Evolutionary conservation across 2,888 invertebrate species (phyloP).

Genomic region (Melikaiella ostensackeni): DNA sequence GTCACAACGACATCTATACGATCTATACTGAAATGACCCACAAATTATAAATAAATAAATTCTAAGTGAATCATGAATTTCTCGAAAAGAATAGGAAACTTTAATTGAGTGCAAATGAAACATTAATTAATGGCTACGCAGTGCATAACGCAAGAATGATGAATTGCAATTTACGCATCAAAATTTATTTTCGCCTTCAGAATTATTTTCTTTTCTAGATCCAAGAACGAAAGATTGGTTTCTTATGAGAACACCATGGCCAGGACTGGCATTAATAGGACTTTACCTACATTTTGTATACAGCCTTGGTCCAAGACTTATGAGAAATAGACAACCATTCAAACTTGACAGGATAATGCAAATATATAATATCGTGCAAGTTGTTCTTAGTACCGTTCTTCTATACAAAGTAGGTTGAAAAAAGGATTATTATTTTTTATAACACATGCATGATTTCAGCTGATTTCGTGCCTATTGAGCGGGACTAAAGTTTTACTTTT

Average conservation of each 20-base stretch:
- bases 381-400: slow-evolving; percentile 80
- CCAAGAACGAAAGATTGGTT: slow-evolving; percentile 83
- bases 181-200: background rate
- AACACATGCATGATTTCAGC: too few relatives aligned
- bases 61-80: too few relatives aligned
- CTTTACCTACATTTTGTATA: slow-evolving; percentile 85
- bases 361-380: slow-evolving; percentile 84
- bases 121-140: too few relatives aligned
- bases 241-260: slow-evolving; percentile 83
- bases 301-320: slow-evolving; percentile 85
- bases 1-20: too few relatives aligned
- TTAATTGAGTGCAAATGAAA: too few relatives aligned
- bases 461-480: too few relatives aligned
- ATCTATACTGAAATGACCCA: too few relatives aligned
- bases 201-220: slow-evolving; percentile 76
- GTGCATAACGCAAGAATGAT: too few relatives aligned
- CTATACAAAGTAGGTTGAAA: slow-evolving; percentile 78
- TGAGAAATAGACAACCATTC: slow-evolving; percentile 83
- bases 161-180: background rate
- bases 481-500: too few relatives aligned
- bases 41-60: too few relatives aligned
- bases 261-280: slow-evolving; percentile 79
- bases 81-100: too few relatives aligned
- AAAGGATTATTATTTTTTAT: background rate
- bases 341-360: slow-evolving; percentile 83